Conservation (phyloP, 2,113 vertebrate genomes). For the Ictalurus furcatus region DNA sequence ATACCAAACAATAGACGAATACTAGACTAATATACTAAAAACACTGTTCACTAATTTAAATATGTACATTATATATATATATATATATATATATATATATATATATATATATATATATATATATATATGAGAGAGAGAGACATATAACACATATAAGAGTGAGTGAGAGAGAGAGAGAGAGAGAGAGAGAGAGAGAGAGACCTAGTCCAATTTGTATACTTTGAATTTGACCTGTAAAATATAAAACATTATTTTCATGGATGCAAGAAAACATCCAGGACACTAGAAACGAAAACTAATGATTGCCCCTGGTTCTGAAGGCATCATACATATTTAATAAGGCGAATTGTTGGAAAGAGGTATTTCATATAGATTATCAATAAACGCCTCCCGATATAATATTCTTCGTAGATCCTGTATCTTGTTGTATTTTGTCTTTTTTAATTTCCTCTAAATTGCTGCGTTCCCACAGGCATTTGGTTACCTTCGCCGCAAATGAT, state of each 20-base stretch:
- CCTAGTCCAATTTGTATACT: not conserved
- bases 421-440: slow-evolving; percentile 54
- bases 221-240: not conserved
- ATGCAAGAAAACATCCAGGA: not conserved
- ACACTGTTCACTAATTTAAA: not conserved
- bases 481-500: slow-evolving; percentile 59
- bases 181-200: not conserved
- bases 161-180: not conserved
- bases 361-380: slow-evolving; percentile 75
- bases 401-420: slow-evolving; percentile 64
- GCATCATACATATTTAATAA: slow-evolving; percentile 73
- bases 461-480: slow-evolving; percentile 45
- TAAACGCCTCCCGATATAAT: slow-evolving; percentile 65
- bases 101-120: not conserved
- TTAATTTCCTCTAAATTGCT: slow-evolving; percentile 62
- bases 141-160: no score
- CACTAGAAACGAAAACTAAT: slow-evolving; percentile 37
- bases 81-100: not conserved
- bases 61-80: not conserved
- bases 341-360: slow-evolving; percentile 61
- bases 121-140: not conserved
- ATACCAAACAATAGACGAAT: no score
- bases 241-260: not conserved
- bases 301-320: slow-evolving; percentile 65
- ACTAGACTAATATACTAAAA: no score